Base-by-base conservation (phyloP, 2,797 vertebrate species). In the Scomberomorus guttatus region DNA sequence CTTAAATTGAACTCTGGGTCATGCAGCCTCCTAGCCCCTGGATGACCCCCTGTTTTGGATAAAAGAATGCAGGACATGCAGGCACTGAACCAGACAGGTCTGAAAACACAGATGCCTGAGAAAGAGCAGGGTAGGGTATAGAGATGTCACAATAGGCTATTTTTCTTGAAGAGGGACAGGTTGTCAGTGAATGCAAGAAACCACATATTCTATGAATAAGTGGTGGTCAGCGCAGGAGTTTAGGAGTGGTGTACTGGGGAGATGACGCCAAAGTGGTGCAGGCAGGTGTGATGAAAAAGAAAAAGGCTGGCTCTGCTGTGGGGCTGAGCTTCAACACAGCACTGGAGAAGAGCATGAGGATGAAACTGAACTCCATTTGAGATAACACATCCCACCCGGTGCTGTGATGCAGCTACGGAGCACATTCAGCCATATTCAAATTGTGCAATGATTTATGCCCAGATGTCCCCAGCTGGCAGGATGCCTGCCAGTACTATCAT, bases 371-470 rank as follows among this genome's bases (percentile, higher is more conserved):
- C 56, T 78, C 75, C 5, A 48, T 79, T 65, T 65, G 57, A 76
- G 77, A 86, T 85, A 72, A 80, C 79, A 71, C 50, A 59, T 65
- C 48, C 73, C 62, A 72, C 71, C 76, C 51, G 6, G 75, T 70
- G 71, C 82, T 75, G 37, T 48, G 66, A 70, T 76, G 54, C 71
- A 85, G 71, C 64, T 8, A 60, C 2, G n/a, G 50, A 83, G 57
- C 74, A 72, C 68, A 79, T 75, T 68, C 67, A 77, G 59, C 20
- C 71, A 80, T 82, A 76, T 86, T 89, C 74, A 87, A 75, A 81
- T 77, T 78, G 71, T 72, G 79, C 62, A 71, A 29, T 82, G 81
- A 89, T 89, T 91, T 89, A 86, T 86, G 74, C 79, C 76, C 85
- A 84, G 79, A 85, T 90, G 83, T 86, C 70, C 69, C 22, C 62